A percentile compares a stretch with the other conserved stretches of the same genome.
These are phyloP conservation scores for Xerus inauris DNA, from an alignment of 2,113 vertebrate species.

Conservation along the genomic window DNA sequence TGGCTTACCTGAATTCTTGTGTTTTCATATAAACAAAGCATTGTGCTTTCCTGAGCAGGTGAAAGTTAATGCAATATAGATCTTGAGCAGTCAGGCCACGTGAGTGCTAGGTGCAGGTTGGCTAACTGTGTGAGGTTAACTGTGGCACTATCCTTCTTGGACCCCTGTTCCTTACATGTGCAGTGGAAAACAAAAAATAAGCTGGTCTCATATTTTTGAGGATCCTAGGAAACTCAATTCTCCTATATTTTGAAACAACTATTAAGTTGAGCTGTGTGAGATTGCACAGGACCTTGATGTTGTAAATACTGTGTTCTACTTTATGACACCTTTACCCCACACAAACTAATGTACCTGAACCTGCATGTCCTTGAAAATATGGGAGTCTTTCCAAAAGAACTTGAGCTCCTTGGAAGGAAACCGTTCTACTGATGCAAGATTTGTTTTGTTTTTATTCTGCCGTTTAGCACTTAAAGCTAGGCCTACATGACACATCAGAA, in stretches of 20 bases:
- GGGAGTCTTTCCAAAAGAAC: slow-evolving; percentile 40
- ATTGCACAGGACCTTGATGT: not conserved
- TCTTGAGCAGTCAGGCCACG: not conserved
- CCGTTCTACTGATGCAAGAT: not conserved
- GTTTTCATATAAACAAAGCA: slow-evolving; percentile 69
- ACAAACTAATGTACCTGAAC: slow-evolving; percentile 36
- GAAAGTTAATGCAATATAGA: slow-evolving; percentile 36
- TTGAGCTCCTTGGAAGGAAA: slow-evolving; percentile 11
- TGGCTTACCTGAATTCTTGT: slow-evolving; percentile 62
- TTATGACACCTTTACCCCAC: slow-evolving; percentile 58
- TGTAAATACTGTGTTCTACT: not conserved
- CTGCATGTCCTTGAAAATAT: slow-evolving; percentile 33
- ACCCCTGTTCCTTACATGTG: not conserved
- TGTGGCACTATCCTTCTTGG: not conserved
- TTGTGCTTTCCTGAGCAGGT: slow-evolving; percentile 58
- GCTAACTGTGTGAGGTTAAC: not conserved
- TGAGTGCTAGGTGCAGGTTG: not conserved
- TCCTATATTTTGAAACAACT: slow-evolving; percentile 2
- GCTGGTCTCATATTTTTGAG: not conserved
- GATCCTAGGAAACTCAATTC: slow-evolving; percentile 10
- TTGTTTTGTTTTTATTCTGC: not conserved
- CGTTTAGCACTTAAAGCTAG: not conserved
- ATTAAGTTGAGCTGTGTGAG: not conserved
- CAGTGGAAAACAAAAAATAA: slow-evolving; percentile 24
- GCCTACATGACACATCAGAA: not conserved